Base-by-base conservation (phyloP, 2,797 vertebrate species). In the Chromis chromis region DNA sequence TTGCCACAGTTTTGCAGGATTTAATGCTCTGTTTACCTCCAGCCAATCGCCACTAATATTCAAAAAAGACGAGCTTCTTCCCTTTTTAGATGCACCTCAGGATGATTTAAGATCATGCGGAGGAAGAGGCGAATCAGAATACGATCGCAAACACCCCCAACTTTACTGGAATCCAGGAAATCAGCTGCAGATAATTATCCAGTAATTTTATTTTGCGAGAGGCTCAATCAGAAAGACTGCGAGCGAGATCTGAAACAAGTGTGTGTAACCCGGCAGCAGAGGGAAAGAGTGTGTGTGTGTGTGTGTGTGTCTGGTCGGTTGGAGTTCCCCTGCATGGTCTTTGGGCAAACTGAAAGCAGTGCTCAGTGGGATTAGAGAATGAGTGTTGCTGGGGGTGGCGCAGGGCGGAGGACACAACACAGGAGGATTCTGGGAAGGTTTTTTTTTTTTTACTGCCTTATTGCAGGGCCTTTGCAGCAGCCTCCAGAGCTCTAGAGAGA, bases 21-120 rank as follows among this genome's bases (percentile, higher is more conserved):
- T 97, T 96, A 97, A 98, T 97, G 95, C 96, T 96, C 96, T 96
- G 96, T 96, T 97, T 98, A 96, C 96, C 96, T 95, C 94, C 95
- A 94, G 94, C 95, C 96, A 78, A 95, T 96, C 94, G 94, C 95
- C 95, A 93, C 95, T 96, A 94, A 95, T 95, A 94, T 94, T 95
- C 94, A 89, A 81, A 89, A 12, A 12, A 44, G 82, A 84, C 88
- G 78, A 74, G 76, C 76, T 79, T 82, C 82, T 78, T 86, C 80
- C 71, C 42, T 2, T 81, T 59, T 84, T 27, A 25, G 67, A 77
- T 14, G 55, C 83, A 85, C 86, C 84, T 83, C 82, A 62, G 80
- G 70, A 50, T 65, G 78, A 81, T 82, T 75, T 79, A 57, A 86
- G 86, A 84, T 64, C 60, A 31, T 65, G 1, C 3, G 19, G 24